Evolutionary conservation across 2,888 invertebrate genomes (phyloP), one percentile per base, ranked within the genome.

Genomic region (Dioctria rufipes): DNA sequence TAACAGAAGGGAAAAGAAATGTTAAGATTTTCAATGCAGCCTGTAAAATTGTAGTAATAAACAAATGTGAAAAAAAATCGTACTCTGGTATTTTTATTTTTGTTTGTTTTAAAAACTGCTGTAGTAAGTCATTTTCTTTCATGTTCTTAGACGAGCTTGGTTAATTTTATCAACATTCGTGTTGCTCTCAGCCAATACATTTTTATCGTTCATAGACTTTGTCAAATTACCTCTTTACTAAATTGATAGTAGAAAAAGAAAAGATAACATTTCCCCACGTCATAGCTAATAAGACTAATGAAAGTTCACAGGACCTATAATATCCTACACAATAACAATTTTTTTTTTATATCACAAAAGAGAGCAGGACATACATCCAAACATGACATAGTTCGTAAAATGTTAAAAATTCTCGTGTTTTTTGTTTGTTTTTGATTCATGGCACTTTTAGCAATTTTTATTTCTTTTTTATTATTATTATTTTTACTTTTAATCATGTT

Each of bases 381-480:
- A 77, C 63, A 58, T 63, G 63, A 75, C 73, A 58, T 63, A 63
- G 63, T 61, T 63, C 49, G 46, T 63, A 77, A 77, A 61, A 63
- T 49, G 49, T 77, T 77, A 63, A 77, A 77, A 77, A 77, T 77
- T 77, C 77, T 63, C 63, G 63, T 77, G 77, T 63, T 77, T 43
- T 25, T 25, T 25, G 0, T 25, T 25, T 25, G 0, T 25, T 25
- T 25, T 46, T 43, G 46, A 42, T 77, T 77, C 77, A 77, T 77
- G 77, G 77, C 77, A 77, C 77, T 77, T 66, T 63, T 77, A 77
- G 61, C 77, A 77, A 25, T 66, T n/a, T 66, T 66, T 66, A 25
- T 43, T 66, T 66, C n/a, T 54, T 54, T 73, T 69, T 54, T 54
- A 5, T 40, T 40, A 37, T 65, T 25, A 77, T 77, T 77, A 77